These are phyloP conservation scores for Apus apus DNA, from an alignment of 2,113 vertebrate species.

Conservation along the genomic window DNA sequence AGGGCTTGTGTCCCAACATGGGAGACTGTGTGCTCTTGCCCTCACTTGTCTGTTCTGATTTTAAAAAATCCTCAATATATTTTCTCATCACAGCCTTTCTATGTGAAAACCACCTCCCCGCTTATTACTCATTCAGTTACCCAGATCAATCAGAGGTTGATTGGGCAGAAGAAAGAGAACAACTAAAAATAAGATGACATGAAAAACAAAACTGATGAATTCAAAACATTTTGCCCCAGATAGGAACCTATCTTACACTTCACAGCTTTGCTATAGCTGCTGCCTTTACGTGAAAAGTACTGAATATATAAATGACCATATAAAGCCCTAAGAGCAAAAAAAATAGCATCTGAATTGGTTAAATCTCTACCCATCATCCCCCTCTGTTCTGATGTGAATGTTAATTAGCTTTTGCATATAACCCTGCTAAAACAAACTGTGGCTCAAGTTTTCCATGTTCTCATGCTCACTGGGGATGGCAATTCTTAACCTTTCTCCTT, in stretches of 20 bases:
- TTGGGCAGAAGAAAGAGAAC: background rate
- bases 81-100: background rate
- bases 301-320: background rate
- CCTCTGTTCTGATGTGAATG: background rate
- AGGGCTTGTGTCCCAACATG: background rate
- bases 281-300: background rate
- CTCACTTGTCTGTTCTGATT: background rate
- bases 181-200: background rate
- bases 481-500: background rate
- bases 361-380: background rate
- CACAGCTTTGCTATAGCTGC: background rate
- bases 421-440: background rate
- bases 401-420: background rate
- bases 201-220: conserved; percentile 7
- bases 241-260: background rate
- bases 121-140: background rate
- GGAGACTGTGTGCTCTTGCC: background rate
- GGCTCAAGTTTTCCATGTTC: background rate
- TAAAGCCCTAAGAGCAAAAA: background rate
- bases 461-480: background rate
- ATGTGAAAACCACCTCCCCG: background rate
- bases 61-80: background rate
- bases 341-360: background rate
- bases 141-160: background rate
- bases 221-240: background rate